Percentiles rank a stretch among this genome's conserved stretches.
Evolutionary conservation across 2,113 vertebrate genomes (phyloP).

Genomic region (Periophthalmodon schlosseri): DNA sequence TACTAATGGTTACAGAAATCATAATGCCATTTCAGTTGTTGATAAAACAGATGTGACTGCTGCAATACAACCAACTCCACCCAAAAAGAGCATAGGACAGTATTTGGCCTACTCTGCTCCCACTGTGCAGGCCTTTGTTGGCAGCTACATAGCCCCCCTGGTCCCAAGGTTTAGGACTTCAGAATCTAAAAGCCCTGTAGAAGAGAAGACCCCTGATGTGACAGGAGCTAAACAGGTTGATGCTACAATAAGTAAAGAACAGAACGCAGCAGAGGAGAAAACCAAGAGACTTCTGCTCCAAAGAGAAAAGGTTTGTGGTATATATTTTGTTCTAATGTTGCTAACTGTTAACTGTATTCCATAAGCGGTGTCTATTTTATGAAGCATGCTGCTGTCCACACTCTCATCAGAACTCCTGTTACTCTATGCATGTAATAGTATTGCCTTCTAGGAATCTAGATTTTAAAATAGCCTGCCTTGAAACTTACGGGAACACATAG

Average conservation of each 20-base stretch:
- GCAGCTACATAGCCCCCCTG: constrained; percentile 88
- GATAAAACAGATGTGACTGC: constrained; percentile 28
- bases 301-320: constrained; percentile 85
- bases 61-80: constrained; percentile 37
- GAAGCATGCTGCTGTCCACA: not conserved
- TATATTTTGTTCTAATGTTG: not conserved
- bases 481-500: not conserved
- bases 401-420: not conserved
- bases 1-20: constrained; percentile 27
- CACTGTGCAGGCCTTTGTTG: constrained; percentile 92
- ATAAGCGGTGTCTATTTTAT: constrained; percentile 11
- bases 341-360: not conserved
- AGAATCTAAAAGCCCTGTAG: constrained; percentile 77
- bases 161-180: constrained; percentile 83
- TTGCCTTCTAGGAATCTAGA: constrained; percentile 44
- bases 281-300: constrained; percentile 85
- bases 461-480: constrained; percentile 51
- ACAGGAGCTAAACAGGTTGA: constrained; percentile 67
- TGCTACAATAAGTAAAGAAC: constrained; percentile 71
- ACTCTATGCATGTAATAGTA: constrained; percentile 27
- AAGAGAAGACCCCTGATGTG: constrained; percentile 56
- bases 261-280: constrained; percentile 81
- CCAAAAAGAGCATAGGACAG: constrained; percentile 85
- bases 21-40: constrained; percentile 24
- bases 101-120: constrained; percentile 88